phyloP scores from a whole-genome alignment of 2,113 vertebrate species.

The Climacteris rufus region DNA sequence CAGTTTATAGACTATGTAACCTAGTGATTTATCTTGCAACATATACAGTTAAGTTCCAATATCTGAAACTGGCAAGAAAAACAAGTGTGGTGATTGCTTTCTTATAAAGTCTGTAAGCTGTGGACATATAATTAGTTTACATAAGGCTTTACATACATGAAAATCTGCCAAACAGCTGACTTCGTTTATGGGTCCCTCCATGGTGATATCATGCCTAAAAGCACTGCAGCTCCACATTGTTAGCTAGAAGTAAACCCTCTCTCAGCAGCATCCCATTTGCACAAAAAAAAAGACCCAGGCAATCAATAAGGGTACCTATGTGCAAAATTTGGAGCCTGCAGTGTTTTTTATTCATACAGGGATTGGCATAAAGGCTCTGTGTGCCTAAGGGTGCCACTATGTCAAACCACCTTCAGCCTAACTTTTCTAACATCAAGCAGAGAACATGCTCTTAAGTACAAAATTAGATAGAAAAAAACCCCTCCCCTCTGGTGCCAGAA shows the following conservation, averaged over 20 bases:
- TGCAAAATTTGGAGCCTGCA: neutral
- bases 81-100: neutral
- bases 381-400: neutral
- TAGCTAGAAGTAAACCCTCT: neutral
- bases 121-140: neutral
- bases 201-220: neutral
- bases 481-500: neutral
- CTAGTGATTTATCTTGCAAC: neutral
- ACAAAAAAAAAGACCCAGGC: neutral
- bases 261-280: neutral
- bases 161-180: neutral
- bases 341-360: neutral
- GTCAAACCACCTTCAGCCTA: neutral
- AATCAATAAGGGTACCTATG: neutral
- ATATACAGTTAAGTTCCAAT: neutral
- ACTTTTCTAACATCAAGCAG: neutral
- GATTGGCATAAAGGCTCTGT: neutral
- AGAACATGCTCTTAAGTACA: neutral
- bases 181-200: neutral
- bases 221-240: neutral
- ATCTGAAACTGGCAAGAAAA: neutral
- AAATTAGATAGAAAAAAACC: neutral
- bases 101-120: neutral
- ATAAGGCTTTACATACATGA: neutral
- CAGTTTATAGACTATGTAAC: neutral